Conservation (phyloP, 2,113 vertebrate species). For the Condylura cristata region DNA sequence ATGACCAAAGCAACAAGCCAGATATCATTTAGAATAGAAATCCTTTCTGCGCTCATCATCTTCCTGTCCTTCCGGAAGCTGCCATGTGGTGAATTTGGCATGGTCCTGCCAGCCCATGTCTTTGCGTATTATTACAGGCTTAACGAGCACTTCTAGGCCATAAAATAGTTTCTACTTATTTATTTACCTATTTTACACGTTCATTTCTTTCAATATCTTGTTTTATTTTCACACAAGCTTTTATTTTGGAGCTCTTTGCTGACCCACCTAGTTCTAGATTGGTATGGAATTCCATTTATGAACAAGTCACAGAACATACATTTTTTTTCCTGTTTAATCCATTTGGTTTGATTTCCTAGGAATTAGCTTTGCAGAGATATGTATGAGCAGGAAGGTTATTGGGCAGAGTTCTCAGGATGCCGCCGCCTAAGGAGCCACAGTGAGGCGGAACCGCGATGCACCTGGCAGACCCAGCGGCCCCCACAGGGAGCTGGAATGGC, state of each 20-base stretch:
- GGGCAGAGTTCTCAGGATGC: not conserved
- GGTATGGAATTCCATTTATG: not conserved
- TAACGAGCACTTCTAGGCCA: not conserved
- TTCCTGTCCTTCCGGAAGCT: not conserved
- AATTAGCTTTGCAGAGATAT: not conserved
- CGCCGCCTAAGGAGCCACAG: no score
- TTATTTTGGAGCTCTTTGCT: not conserved
- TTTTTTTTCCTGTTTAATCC: not conserved
- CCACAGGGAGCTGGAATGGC: rapidly evolving
- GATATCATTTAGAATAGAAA: not conserved
- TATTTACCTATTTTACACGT: not conserved
- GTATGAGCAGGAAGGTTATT: not conserved
- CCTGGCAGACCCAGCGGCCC: not conserved
- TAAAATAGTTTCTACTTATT: not conserved
- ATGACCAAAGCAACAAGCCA: not conserved
- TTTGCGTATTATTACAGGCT: not conserved
- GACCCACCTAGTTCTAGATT: not conserved
- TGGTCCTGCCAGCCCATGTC: no score
- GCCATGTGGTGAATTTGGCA: not conserved
- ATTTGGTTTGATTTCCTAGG: not conserved
- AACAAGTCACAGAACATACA: not conserved
- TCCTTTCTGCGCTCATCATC: not conserved
- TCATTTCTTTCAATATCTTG: not conserved
- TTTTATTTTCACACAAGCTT: not conserved
- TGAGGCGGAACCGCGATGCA: not conserved